Conservation (phyloP, 2,797 vertebrate species). For the Sternotherus odoratus region DNA sequence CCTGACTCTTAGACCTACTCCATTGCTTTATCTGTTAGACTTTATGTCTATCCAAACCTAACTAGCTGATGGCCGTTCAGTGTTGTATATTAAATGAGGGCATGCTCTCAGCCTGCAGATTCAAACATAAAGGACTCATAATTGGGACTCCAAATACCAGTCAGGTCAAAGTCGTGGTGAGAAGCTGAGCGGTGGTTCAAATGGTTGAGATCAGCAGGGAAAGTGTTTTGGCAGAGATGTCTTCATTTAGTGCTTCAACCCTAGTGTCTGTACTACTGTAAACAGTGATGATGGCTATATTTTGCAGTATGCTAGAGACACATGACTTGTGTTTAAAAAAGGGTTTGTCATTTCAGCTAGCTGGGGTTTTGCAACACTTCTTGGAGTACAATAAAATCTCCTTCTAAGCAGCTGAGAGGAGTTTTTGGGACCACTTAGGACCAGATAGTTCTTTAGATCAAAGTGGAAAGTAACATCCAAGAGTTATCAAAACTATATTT, state of each 20-base stretch:
- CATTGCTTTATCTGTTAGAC: neutral
- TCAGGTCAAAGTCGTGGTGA: rapidly evolving
- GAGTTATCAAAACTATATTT: constrained; percentile 35
- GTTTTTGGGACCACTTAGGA: constrained; percentile 40
- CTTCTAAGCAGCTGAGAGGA: constrained; percentile 17
- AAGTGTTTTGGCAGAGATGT: neutral
- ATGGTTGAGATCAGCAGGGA: neutral
- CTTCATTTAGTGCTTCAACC: neutral
- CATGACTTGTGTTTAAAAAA: neutral
- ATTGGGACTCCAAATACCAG: neutral
- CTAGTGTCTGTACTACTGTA: neutral
- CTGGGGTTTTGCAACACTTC: constrained; percentile 42
- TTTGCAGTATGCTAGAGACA: neutral
- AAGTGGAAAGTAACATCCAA: constrained; percentile 11
- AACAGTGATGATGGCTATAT: neutral
- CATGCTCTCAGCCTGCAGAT: neutral
- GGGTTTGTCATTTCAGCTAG: neutral
- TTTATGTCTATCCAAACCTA: neutral
- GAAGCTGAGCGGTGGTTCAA: neutral
- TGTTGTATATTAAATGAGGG: neutral
- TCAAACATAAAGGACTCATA: neutral
- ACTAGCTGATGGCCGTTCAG: neutral
- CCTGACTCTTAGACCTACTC: neutral
- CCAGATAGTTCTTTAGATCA: constrained; percentile 39
- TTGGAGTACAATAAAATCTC: constrained; percentile 37